Conservation (phyloP, 1,140 invertebrate species). For the Nilaparvata lugens region DNA sequence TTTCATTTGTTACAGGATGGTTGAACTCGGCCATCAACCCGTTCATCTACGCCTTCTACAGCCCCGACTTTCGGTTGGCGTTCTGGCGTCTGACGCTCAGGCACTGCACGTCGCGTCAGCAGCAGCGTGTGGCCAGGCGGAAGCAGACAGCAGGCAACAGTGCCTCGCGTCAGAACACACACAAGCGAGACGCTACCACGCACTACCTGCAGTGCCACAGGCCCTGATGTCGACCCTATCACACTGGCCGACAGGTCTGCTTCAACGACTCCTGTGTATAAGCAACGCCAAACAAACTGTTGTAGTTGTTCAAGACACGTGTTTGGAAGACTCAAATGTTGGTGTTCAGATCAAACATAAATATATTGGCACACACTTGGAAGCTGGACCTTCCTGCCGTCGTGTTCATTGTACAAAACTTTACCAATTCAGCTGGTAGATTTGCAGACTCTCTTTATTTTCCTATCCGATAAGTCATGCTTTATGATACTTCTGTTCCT, state of each 20-base stretch:
- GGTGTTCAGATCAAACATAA: no score
- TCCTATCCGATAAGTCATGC: no score
- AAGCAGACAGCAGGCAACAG: neutral
- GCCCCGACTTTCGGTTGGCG: slow-evolving; percentile 70
- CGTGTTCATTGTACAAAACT: no score
- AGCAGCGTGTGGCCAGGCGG: neutral
- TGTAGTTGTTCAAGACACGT: no score
- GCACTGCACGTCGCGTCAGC: slow-evolving; percentile 29
- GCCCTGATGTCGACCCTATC: slow-evolving; percentile 4
- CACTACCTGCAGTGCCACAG: neutral
- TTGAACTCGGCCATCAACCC: slow-evolving; percentile 85
- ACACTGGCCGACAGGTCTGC: neutral
- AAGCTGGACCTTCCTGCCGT: no score
- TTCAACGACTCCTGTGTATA: slow-evolving; percentile 3
- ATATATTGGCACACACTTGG: no score
- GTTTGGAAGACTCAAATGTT: no score
- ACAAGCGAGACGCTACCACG: slow-evolving; percentile 1
- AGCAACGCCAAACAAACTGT: neutral
- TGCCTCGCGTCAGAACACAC: slow-evolving; percentile 1
- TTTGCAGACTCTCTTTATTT: no score
- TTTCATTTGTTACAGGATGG: slow-evolving; percentile 47
- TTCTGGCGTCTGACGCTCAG: slow-evolving; percentile 66
- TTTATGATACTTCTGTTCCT: no score
- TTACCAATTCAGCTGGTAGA: no score
- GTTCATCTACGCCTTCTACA: slow-evolving; percentile 82